These are phyloP conservation scores for Chaetops frenatus DNA, from an alignment of 2,113 vertebrate species.

Conservation along the genomic window DNA sequence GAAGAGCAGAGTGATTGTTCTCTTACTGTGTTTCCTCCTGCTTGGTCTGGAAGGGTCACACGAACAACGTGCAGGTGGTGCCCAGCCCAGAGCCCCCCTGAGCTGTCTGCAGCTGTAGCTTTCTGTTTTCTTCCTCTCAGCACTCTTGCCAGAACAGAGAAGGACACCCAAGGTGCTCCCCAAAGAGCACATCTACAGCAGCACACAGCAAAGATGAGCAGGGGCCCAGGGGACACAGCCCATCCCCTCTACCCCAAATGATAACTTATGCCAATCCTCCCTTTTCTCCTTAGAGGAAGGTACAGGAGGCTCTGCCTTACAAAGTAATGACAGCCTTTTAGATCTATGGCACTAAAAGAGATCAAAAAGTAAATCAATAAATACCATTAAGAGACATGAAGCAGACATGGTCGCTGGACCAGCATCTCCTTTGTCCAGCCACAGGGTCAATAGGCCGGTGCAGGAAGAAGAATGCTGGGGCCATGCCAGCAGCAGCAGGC, in stretches of 20 bases:
- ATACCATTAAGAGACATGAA: neutral
- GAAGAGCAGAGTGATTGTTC: neutral
- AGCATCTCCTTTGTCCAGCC: neutral
- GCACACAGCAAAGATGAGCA: fast-evolving
- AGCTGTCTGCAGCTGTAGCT: neutral
- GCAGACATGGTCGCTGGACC: neutral
- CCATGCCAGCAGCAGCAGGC: neutral
- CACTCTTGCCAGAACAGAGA: neutral
- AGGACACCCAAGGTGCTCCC: neutral
- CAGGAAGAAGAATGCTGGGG: neutral
- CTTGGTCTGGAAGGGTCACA: neutral
- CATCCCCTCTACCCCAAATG: neutral
- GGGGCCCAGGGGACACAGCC: fast-evolving
- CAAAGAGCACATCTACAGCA: fast-evolving
- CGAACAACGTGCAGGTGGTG: fast-evolving
- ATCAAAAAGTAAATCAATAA: fast-evolving
- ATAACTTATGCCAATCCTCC: neutral
- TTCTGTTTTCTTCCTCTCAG: neutral
- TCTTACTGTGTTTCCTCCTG: neutral
- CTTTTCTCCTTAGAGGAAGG: neutral
- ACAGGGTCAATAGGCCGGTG: neutral
- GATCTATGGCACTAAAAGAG: neutral
- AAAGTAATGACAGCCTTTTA: neutral
- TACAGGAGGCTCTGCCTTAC: neutral
- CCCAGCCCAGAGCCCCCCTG: neutral